A percentile compares a stretch with the other conserved stretches of the same genome.
Conservation (phyloP, 2,113 vertebrate genomes). For the Polypterus senegalus region DNA sequence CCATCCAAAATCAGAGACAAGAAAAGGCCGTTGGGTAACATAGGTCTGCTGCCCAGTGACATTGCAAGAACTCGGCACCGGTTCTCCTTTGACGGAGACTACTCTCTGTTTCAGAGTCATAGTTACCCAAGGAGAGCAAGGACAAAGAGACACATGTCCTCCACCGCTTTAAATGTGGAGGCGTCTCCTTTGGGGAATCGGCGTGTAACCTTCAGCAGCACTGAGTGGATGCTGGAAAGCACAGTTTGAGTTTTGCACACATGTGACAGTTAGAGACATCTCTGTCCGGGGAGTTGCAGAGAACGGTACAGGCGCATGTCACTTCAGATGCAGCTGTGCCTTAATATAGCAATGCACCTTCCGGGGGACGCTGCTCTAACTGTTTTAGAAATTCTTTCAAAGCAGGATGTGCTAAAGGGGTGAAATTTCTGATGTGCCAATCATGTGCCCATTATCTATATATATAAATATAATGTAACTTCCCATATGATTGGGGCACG, state of each 20-base stretch:
- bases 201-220: conserved; percentile 80
- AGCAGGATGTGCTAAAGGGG: too few relatives aligned
- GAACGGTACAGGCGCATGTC: conserved; percentile 36
- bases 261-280: conserved; percentile 35
- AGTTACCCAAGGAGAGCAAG: conserved; percentile 83
- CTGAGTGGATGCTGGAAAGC: conserved; percentile 94
- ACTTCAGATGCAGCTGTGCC: conserved; percentile 59
- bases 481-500: too few relatives aligned
- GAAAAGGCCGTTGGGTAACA: conserved; percentile 37
- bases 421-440: too few relatives aligned
- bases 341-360: conserved; percentile 53
- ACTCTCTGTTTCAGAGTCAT: conserved; percentile 86
- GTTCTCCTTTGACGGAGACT: conserved; percentile 84
- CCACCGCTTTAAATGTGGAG: conserved; percentile 70
- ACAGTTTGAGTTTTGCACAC: conserved; percentile 61
- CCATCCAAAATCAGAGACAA: conserved; percentile 50
- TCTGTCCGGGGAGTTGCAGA: conserved; percentile 31
- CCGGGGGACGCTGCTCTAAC: conserved; percentile 53
- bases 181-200: conserved; percentile 55
- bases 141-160: conserved; percentile 79
- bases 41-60: conserved; percentile 52
- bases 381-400: too few relatives aligned
- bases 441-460: too few relatives aligned
- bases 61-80: conserved; percentile 74
- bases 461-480: too few relatives aligned